phyloP scores from a whole-genome alignment of 2,113 vertebrate species.

The Heterochromis multidens region DNA sequence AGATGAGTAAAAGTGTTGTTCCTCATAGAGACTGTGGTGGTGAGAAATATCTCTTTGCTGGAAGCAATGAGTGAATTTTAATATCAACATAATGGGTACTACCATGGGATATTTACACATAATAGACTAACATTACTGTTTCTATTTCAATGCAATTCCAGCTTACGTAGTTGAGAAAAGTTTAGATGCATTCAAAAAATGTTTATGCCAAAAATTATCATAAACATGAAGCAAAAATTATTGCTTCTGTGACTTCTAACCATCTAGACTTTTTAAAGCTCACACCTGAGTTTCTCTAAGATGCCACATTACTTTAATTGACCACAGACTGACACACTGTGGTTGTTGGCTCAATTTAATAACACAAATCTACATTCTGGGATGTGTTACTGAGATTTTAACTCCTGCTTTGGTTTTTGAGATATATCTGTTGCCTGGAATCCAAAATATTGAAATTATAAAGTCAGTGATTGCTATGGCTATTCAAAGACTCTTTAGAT shows the following conservation, averaged over 20 bases:
- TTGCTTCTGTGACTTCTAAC: background rate
- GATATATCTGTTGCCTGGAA: background rate
- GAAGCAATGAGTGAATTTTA: background rate
- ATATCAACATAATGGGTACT: too few relatives aligned
- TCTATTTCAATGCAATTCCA: background rate
- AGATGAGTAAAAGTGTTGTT: conserved; percentile 1
- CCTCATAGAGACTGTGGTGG: background rate
- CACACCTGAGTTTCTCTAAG: background rate
- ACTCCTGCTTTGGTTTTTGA: too few relatives aligned
- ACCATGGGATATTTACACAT: too few relatives aligned
- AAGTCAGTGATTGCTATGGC: background rate
- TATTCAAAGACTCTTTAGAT: background rate
- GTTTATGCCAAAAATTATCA: background rate
- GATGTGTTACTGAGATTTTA: background rate
- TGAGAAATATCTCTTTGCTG: background rate
- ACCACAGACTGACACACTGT: background rate
- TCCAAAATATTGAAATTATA: background rate
- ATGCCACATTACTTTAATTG: background rate
- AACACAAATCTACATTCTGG: background rate
- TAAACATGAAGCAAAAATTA: too few relatives aligned
- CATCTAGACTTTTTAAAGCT: background rate
- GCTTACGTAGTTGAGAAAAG: background rate
- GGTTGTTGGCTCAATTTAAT: background rate
- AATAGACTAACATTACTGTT: too few relatives aligned
- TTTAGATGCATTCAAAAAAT: background rate